Evolutionary conservation across 2,888 invertebrate genomes (phyloP), one percentile per base, ranked within the genome.

Genomic region (Eudemis profundana): DNA sequence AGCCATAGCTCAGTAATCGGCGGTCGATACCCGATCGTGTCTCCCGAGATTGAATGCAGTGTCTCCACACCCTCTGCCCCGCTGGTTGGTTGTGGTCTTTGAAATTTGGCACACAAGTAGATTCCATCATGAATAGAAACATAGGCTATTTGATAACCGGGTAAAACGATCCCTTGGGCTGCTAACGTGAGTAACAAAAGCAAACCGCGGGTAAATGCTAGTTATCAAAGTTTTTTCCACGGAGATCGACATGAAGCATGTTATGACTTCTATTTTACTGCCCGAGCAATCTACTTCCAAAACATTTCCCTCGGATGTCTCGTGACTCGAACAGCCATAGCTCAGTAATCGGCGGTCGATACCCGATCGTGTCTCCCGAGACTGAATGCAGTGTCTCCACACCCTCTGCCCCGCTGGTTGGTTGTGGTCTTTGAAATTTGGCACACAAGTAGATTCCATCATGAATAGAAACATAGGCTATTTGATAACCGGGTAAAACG

Each of bases 331-430:
- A 19, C 36, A 36, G 60, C 46, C 29, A 47, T 65, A 60, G 54
- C 47, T 47, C 66, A 17, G 66, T 68, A 74, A 74, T 73, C 69
- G 71, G 62, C 61, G 68, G 70, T 68, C 74, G 70, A 74, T 73
- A 69, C 70, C 68, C 69, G 69, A 68, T 47, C 69, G 67, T 60
- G 68, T 69, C 56, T 68, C 66, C 59, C 56, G 68, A 72, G 72
- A 77, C 72, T 72, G 74, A 72, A 72, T 69, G 68, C 67, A 66
- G 54, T 71, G 69, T 73, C 72, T 68, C 65, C 38, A 54, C 67
- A 64, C 56, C 56, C 42, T 21, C 50, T 17, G 42, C 49, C 50
- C 50, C 49, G 27, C 38, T 12, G 2, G 33, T 36, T 12, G 5
- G 56, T 42, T 64, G 63, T 50, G 57, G 63, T 17, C 33, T 47